Evolutionary conservation across 2,113 vertebrate genomes (phyloP).

Genomic region (Cariama cristata): DNA sequence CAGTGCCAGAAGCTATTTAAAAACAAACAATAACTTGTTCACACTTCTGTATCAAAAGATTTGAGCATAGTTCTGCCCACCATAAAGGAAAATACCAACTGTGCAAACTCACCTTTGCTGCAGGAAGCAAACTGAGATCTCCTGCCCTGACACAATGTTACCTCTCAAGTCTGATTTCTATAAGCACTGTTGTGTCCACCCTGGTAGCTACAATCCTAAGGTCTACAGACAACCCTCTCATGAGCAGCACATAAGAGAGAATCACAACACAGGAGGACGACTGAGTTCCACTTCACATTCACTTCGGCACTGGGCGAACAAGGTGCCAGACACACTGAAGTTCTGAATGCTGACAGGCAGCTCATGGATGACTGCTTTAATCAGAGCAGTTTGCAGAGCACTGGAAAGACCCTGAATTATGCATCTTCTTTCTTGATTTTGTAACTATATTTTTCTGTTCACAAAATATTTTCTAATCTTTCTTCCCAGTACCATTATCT

Average conservation of each 20-base stretch:
- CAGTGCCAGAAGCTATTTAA: not conserved
- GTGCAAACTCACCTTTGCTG: not conserved
- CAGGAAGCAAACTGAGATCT: not conserved
- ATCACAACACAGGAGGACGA: not conserved
- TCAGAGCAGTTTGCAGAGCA: not conserved
- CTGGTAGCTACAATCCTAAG: not conserved
- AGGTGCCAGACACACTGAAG: not conserved
- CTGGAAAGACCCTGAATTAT: not conserved
- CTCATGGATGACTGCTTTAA: not conserved
- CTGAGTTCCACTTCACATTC: not conserved
- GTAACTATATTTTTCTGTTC: not conserved
- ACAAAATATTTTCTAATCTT: not conserved
- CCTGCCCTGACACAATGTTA: not conserved
- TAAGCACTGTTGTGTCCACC: not conserved
- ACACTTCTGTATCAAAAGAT: not conserved
- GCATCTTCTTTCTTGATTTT: not conserved
- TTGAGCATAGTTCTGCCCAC: not conserved
- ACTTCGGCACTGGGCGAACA: not conserved
- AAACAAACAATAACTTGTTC: not conserved
- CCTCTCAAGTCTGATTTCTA: not conserved
- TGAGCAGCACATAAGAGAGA: not conserved
- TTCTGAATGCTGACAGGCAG: not conserved
- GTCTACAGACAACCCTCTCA: not conserved
- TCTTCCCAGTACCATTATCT: not conserved
- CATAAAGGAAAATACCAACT: not conserved